Conservation (phyloP, 2,888 invertebrate genomes). For the Physocephala rufipes region DNA sequence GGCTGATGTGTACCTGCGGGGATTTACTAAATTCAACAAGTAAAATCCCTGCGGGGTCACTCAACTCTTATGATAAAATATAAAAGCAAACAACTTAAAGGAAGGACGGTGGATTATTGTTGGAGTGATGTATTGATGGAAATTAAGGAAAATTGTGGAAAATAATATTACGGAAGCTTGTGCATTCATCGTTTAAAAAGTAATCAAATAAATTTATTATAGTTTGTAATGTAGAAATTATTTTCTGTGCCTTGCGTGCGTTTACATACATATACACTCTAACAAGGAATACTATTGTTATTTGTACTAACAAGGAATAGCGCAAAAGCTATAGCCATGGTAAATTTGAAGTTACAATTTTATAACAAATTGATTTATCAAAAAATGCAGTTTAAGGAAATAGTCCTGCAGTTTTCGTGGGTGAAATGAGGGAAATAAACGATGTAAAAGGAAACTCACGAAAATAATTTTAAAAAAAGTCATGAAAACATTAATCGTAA, state of each 20-base stretch:
- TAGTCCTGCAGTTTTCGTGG: too few relatives aligned
- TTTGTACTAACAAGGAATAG: too few relatives aligned
- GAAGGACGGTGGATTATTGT: neutral
- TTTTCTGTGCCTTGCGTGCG: too few relatives aligned
- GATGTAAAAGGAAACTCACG: neutral
- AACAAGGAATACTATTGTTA: too few relatives aligned
- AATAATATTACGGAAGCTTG: too few relatives aligned
- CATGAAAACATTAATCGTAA: neutral
- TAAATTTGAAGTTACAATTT: too few relatives aligned
- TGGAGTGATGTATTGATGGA: neutral
- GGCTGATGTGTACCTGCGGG: constrained; percentile 63
- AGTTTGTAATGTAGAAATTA: neutral
- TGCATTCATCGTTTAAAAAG: neutral
- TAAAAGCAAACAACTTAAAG: constrained; percentile 6
- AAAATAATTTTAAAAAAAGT: neutral
- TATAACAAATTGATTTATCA: too few relatives aligned
- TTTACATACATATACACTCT: too few relatives aligned
- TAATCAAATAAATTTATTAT: neutral
- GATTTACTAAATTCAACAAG: constrained; percentile 64
- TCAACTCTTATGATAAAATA: constrained; percentile 59
- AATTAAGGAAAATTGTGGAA: neutral
- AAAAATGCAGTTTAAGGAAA: too few relatives aligned
- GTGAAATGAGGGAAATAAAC: too few relatives aligned
- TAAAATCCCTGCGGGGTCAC: constrained; percentile 62
- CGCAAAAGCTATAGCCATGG: too few relatives aligned